phyloP scores from a whole-genome alignment of 2,888 invertebrate species.

The Patella pellucida region DNA sequence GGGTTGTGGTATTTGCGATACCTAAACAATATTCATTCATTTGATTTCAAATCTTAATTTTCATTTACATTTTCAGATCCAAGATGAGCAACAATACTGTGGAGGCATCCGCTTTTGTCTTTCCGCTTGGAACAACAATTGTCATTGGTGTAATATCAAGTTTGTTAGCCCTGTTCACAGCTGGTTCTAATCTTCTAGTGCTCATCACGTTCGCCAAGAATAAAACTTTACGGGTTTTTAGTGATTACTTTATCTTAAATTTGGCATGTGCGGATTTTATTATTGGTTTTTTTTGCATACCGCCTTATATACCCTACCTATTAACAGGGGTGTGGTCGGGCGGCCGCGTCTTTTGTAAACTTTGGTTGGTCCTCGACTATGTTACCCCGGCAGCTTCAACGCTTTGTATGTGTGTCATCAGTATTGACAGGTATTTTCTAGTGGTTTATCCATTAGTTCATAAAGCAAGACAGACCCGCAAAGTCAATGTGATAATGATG shows the following conservation, averaged over 20 bases:
- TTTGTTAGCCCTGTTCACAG: constrained; percentile 36
- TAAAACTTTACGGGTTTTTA: constrained; percentile 43
- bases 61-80: too few species aligned
- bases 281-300: constrained; percentile 44
- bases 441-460: constrained; percentile 46
- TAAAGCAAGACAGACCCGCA: constrained; percentile 34
- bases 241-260: constrained; percentile 53
- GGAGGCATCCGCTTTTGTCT: not conserved
- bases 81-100: not conserved
- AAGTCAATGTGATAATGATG: constrained; percentile 36
- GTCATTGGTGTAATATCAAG: constrained; percentile 29
- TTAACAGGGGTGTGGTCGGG: constrained; percentile 43
- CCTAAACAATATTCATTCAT: too few species aligned
- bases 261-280: constrained; percentile 50
- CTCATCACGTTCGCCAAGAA: constrained; percentile 44
- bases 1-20: too few species aligned
- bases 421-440: constrained; percentile 43
- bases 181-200: constrained; percentile 44
- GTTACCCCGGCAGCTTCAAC: constrained; percentile 48
- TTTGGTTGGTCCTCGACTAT: constrained; percentile 50
- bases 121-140: constrained; percentile 1
- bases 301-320: constrained; percentile 44
- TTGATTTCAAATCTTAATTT: too few species aligned
- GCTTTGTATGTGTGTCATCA: constrained; percentile 48
- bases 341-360: constrained; percentile 39